A percentile compares a stretch with the other conserved stretches of the same genome.
Conservation (phyloP, 2,888 invertebrate species). For the Nineta flava region DNA sequence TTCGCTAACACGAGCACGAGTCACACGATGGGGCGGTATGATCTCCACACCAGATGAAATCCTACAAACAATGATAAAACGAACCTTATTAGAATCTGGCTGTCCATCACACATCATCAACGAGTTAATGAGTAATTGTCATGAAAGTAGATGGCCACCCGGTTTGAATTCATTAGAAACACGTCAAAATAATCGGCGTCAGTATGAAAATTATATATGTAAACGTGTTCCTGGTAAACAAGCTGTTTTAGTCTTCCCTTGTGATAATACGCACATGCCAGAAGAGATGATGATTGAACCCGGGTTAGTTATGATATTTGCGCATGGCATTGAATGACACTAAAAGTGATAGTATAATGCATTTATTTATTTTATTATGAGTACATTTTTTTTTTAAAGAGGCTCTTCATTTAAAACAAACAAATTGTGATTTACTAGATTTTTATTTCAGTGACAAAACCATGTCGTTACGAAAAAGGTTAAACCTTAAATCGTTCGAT, state of each 20-base stretch:
- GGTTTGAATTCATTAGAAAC: conserved; percentile 87
- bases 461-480: too few relatives aligned
- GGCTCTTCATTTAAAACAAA: too few relatives aligned
- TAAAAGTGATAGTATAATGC: conserved; percentile 22
- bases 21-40: conserved; percentile 97
- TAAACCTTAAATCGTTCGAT: too few relatives aligned
- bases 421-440: too few relatives aligned
- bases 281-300: conserved; percentile 94
- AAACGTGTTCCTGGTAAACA: conserved; percentile 91
- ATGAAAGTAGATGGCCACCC: conserved; percentile 89
- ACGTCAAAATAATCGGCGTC: conserved; percentile 80
- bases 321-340: conserved; percentile 77
- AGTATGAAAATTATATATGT: conserved; percentile 88
- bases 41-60: conserved; percentile 95
- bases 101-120: conserved; percentile 88
- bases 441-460: too few relatives aligned
- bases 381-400: too few relatives aligned
- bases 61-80: conserved; percentile 82
- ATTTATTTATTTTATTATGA: too few relatives aligned
- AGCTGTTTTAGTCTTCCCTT: conserved; percentile 85
- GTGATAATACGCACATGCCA: conserved; percentile 89
- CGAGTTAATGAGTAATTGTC: conserved; percentile 93
- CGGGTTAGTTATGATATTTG: conserved; percentile 95
- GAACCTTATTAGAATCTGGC: conserved; percentile 83
- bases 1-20: conserved; percentile 66